Percentiles rank a stretch among this genome's conserved stretches.
These are phyloP conservation scores for Oryctolagus cuniculus DNA, from an alignment of 2,113 vertebrate species.

Conservation along the genomic window DNA sequence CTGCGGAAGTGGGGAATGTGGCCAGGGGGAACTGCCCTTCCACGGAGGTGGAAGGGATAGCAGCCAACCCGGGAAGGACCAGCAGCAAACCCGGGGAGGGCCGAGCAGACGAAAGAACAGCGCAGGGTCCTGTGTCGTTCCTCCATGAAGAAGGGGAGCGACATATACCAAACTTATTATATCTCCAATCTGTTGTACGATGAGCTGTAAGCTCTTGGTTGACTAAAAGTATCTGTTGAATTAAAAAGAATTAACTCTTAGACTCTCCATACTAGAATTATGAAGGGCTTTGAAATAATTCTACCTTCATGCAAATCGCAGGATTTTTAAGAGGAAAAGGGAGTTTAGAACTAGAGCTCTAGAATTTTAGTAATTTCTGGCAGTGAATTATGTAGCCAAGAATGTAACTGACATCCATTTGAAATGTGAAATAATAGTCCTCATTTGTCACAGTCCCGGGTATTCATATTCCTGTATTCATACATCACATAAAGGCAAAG, in stretches of 20 bases:
- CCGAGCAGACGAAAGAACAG: no score
- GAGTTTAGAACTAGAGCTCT: slow-evolving; percentile 49
- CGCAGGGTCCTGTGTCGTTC: no score
- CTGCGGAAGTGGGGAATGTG: no score
- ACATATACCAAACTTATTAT: no score
- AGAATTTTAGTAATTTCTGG: slow-evolving; percentile 69
- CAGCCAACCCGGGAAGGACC: no score
- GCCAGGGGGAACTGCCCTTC: no score
- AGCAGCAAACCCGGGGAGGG: no score
- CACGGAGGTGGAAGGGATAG: no score
- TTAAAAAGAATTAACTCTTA: slow-evolving; percentile 11
- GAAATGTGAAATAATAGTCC: slow-evolving; percentile 79
- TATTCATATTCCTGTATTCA: slow-evolving; percentile 72
- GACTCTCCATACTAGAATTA: background rate
- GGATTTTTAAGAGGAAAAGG: slow-evolving; percentile 44
- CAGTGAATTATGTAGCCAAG: slow-evolving; percentile 72
- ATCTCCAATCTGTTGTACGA: background rate
- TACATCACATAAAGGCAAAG: slow-evolving; percentile 72
- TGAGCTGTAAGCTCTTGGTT: background rate
- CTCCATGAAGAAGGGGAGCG: no score
- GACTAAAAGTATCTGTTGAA: background rate
- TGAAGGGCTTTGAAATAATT: slow-evolving; percentile 48
- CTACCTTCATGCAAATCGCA: slow-evolving; percentile 29
- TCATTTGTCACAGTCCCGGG: slow-evolving; percentile 78
- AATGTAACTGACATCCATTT: slow-evolving; percentile 66